Evolutionary conservation across 2,888 invertebrate genomes (phyloP).

Genomic region (Odontocerum albicorne): DNA sequence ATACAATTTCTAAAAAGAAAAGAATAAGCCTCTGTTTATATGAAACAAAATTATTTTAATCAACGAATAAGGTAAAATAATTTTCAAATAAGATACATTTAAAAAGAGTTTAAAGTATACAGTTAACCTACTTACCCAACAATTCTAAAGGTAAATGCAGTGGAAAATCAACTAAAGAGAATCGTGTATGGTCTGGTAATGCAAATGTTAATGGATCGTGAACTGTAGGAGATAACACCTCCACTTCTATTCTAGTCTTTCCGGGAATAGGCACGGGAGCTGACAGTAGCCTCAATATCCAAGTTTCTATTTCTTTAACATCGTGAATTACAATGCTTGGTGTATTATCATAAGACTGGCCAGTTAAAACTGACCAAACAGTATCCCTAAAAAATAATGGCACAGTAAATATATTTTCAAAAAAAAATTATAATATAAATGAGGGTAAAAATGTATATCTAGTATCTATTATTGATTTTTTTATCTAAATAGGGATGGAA

Average conservation of each 20-base stretch:
- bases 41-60: too few species aligned
- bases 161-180: conserved; percentile 96
- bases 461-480: too few species aligned
- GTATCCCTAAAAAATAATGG: conserved; percentile 69
- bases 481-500: too few species aligned
- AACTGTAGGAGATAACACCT: conserved; percentile 83
- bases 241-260: conserved; percentile 80
- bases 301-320: conserved; percentile 97
- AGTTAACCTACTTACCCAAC: conserved; percentile 60
- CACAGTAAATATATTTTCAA: neutral
- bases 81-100: neutral
- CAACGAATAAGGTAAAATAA: too few species aligned
- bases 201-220: conserved; percentile 90
- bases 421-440: too few species aligned
- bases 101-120: too few species aligned
- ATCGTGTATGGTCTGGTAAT: conserved; percentile 95
- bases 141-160: conserved; percentile 96
- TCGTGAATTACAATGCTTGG: conserved; percentile 92
- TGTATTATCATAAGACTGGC: conserved; percentile 76
- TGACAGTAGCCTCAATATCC: conserved; percentile 94
- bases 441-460: too few species aligned
- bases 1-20: too few species aligned
- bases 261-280: conserved; percentile 98
- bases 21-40: too few species aligned
- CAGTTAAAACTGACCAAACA: conserved; percentile 94